Evolutionary conservation across 2,888 invertebrate species (phyloP).

Genomic region (Andrena minutula): DNA sequence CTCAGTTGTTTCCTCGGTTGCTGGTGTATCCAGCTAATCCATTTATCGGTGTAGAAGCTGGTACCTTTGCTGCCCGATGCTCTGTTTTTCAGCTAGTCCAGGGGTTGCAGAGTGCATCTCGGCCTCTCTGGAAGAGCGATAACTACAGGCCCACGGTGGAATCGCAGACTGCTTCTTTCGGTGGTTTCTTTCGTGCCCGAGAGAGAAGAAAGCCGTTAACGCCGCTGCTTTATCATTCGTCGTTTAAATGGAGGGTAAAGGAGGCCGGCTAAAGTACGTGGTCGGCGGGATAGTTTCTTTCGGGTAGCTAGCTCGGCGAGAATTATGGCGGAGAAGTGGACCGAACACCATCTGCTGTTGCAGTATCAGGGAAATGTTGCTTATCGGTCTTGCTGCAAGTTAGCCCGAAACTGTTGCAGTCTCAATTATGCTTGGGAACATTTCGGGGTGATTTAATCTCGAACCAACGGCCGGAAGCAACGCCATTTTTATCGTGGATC

Average conservation of each 20-base stretch:
- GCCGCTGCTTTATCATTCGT: slow-evolving; percentile 52
- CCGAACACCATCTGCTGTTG: background rate
- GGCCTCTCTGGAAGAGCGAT: slow-evolving; percentile 60
- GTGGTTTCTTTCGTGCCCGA: slow-evolving; percentile 58
- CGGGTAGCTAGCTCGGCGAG: slow-evolving; percentile 22
- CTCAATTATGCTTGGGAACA: background rate
- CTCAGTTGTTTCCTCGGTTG: slow-evolving; percentile 60
- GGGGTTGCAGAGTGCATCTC: slow-evolving; percentile 20
- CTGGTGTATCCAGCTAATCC: slow-evolving; percentile 78
- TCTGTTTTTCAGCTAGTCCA: slow-evolving; percentile 42
- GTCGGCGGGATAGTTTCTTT: slow-evolving; percentile 20
- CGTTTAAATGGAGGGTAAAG: slow-evolving; percentile 55
- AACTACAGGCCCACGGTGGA: slow-evolving; percentile 64
- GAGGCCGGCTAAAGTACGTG: background rate
- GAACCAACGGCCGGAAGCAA: background rate
- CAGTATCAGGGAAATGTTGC: background rate
- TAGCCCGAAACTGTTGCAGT: background rate
- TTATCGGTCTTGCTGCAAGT: background rate
- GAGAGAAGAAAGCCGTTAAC: slow-evolving; percentile 39
- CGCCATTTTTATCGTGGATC: background rate
- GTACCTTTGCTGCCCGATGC: slow-evolving; percentile 16
- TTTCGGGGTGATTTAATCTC: background rate
- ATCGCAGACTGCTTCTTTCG: slow-evolving; percentile 64
- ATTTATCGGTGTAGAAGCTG: slow-evolving; percentile 73
- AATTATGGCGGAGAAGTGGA: slow-evolving; percentile 21